Base-by-base conservation (phyloP, 2,113 vertebrate species). In the Columba livia region DNA sequence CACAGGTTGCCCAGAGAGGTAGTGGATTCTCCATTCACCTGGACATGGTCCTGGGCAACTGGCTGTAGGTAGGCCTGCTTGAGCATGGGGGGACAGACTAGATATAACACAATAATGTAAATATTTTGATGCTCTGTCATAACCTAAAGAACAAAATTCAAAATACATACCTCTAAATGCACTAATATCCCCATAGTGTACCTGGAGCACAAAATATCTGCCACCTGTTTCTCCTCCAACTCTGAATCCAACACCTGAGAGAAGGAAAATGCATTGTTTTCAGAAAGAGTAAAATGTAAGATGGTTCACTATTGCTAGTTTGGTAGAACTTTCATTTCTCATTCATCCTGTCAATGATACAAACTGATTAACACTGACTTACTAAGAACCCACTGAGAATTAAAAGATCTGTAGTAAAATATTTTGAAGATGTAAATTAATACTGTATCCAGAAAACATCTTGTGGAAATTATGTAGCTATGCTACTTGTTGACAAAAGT, bases 151-250 rank as follows among this genome's bases (percentile, higher is more conserved):
- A 34, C 1, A 42, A 17, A 54, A 88, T 91, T 89, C 17, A 70
- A 93, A 91, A 91, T 74, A 85, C 98, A 66, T 97, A 99, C 99
- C 99, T 98, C 95, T 98, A 90, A 99, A 99, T 93, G 98, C 98
- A 96, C 94, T 96, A 75, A 98, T 71, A 78, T 99, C 99, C 24
- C 99, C 99, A 90, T 99, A 99, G 97, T 99, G 99, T 21, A 99
- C 99, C 93, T 99, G 99, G 24, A 99, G 98, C 80, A 99, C 99
- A 95, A 99, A 99, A 95, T 98, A 98, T 95, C 98, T 98, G 90
- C 98, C 98, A 85, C 98, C 98, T 7, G 98, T 97, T 91, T 97
- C 98, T 94, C 98, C 98, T 96, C 99, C 99, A 93, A 99, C 99
- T 98, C 98, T 98, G 97, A 99, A 99, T 80, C 99, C 99, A 94